Evolutionary conservation across 2,888 invertebrate genomes (phyloP).

Genomic region (Acanthacorydalis orientalis): DNA sequence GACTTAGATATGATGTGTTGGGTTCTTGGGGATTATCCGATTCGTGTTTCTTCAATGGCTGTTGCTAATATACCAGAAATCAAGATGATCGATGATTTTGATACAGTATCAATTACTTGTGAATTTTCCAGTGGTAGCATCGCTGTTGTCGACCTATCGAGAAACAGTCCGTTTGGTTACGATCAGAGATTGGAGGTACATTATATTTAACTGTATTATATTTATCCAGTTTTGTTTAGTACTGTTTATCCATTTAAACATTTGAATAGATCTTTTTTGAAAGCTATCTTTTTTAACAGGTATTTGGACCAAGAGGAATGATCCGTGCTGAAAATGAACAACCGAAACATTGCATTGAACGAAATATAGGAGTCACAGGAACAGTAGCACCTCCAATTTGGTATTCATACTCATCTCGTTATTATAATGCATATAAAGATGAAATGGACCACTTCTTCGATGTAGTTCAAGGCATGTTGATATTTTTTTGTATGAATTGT

Average conservation of each 20-base stretch:
- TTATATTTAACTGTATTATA: slow-evolving; percentile 8
- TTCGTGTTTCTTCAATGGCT: slow-evolving; percentile 34
- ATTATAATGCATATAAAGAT: slow-evolving; percentile 29
- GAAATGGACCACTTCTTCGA: slow-evolving; percentile 46
- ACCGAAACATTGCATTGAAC: slow-evolving; percentile 29
- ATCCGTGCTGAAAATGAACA: slow-evolving; percentile 36
- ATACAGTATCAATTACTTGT: slow-evolving; percentile 40
- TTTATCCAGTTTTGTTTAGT: too few species aligned
- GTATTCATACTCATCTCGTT: slow-evolving; percentile 44
- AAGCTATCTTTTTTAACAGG: too few species aligned
- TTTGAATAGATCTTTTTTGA: too few species aligned
- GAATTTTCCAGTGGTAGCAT: slow-evolving; percentile 45
- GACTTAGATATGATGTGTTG: slow-evolving; percentile 50
- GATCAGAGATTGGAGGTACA: slow-evolving; percentile 44
- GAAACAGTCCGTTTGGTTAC: slow-evolving; percentile 45
- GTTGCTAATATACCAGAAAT: slow-evolving; percentile 40
- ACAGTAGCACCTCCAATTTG: slow-evolving; percentile 32
- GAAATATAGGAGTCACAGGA: slow-evolving; percentile 25
- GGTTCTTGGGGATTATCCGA: slow-evolving; percentile 43
- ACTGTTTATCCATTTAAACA: too few species aligned
- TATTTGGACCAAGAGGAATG: slow-evolving; percentile 40
- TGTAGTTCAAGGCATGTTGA: slow-evolving; percentile 29
- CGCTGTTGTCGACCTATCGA: slow-evolving; percentile 42
- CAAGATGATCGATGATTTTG: slow-evolving; percentile 40
- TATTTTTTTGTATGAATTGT: background rate